Percentiles rank a stretch among this genome's conserved stretches.
phyloP scores from a whole-genome alignment of 2,113 vertebrate species.

The Salminus brasiliensis region DNA sequence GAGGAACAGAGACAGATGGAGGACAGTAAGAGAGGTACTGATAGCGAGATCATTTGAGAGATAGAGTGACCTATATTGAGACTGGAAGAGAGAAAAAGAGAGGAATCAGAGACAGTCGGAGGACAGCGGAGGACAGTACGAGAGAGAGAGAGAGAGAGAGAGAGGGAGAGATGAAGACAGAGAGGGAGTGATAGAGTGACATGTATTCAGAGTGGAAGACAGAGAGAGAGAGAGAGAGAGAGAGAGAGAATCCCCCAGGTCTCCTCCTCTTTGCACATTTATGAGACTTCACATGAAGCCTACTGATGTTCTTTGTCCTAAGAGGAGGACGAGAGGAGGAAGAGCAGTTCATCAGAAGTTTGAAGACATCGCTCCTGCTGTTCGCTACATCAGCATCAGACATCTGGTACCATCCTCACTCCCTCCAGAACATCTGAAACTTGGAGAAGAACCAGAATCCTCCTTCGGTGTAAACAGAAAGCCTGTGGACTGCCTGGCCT shows the following conservation, averaged over 20 bases:
- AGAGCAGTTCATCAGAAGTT: too few relatives aligned
- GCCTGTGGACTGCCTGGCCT: neutral
- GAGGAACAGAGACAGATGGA: neutral
- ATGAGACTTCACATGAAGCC: too few relatives aligned
- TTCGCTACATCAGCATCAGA: neutral
- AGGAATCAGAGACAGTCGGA: neutral
- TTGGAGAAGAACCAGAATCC: neutral
- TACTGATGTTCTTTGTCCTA: neutral
- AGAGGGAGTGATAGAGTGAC: neutral
- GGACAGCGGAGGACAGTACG: too few relatives aligned
- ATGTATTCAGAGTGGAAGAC: neutral
- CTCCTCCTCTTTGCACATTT: neutral
- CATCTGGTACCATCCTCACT: neutral
- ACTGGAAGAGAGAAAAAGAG: conserved; percentile 1
- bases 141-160: neutral
- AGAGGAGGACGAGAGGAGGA: neutral
- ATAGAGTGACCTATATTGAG: too few relatives aligned
- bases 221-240: neutral
- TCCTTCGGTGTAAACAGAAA: neutral
- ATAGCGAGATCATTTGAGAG: too few relatives aligned
- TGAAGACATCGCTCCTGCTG: neutral
- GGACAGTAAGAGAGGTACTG: neutral
- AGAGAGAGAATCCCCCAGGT: neutral
- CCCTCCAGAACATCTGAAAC: neutral
- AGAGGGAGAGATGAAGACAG: neutral